A percentile compares a stretch with the other conserved stretches of the same genome.
Evolutionary conservation across 23 tunicate genomes (phyloP).

Genomic region (Botrylloides violaceus): DNA sequence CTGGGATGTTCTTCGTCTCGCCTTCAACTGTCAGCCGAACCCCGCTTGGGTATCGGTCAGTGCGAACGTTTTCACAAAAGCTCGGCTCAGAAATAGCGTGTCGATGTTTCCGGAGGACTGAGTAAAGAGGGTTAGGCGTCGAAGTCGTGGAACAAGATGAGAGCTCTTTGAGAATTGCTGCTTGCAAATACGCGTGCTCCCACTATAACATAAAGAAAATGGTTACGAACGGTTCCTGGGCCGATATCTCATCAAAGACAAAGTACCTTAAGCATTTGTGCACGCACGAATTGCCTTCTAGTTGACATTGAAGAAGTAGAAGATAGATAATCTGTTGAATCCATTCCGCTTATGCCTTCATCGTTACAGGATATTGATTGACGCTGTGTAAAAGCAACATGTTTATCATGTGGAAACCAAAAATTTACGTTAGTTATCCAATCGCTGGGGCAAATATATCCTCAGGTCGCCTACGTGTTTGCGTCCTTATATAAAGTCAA

Average conservation of each 20-base stretch:
- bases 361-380: constrained; percentile 56
- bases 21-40: background rate
- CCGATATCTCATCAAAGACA: background rate
- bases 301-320: background rate
- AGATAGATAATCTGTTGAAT: constrained; percentile 10
- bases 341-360: constrained; percentile 80
- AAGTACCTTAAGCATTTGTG: constrained; percentile 10
- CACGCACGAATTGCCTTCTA: background rate
- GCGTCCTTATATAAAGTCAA: too few relatives aligned
- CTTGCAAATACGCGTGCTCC: constrained; percentile 71
- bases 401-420: too few relatives aligned
- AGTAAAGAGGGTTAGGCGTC: constrained; percentile 23
- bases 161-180: constrained; percentile 31
- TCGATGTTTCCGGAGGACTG: constrained; percentile 50
- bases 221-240: background rate
- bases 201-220: constrained; percentile 31
- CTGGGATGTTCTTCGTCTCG: background rate
- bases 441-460: too few relatives aligned
- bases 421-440: too few relatives aligned
- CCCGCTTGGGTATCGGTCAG: background rate
- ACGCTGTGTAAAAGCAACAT: too few relatives aligned
- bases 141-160: background rate
- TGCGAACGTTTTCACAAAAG: background rate
- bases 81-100: constrained; percentile 75
- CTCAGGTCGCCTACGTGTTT: too few relatives aligned